phyloP scores from a whole-genome alignment of 1,140 invertebrate species.

The Eupeodes corollae region DNA sequence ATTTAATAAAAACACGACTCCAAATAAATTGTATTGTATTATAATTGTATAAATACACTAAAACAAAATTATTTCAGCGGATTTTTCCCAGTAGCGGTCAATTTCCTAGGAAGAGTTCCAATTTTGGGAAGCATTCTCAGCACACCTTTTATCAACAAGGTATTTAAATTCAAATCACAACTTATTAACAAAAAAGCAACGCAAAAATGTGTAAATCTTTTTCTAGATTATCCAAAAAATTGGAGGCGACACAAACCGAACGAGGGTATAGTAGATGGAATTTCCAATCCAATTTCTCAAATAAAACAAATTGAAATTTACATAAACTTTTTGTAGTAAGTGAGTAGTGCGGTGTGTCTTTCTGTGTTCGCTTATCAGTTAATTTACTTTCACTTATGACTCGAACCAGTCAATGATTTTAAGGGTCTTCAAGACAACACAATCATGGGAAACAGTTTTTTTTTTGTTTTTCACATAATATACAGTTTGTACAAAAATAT shows the following conservation, averaged over 20 bases:
- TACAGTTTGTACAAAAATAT: too few relatives aligned
- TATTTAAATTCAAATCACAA: conserved; percentile 7
- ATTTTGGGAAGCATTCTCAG: conserved; percentile 61
- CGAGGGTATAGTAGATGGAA: conserved; percentile 41
- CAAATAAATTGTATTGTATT: background rate
- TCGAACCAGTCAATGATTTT: too few relatives aligned
- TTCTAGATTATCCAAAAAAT: conserved; percentile 45
- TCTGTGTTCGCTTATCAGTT: too few relatives aligned
- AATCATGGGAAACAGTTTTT: too few relatives aligned
- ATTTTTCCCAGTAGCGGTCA: conserved; percentile 79
- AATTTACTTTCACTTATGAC: too few relatives aligned
- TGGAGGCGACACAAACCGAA: conserved; percentile 49
- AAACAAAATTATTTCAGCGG: conserved; percentile 47
- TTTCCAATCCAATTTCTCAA: background rate
- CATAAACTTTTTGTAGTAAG: too few relatives aligned
- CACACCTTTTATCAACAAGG: conserved; percentile 53
- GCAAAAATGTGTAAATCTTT: conserved; percentile 7
- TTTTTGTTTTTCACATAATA: too few relatives aligned
- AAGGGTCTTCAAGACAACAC: too few relatives aligned
- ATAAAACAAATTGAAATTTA: conserved; percentile 1
- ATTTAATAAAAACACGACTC: background rate
- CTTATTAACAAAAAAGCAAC: background rate
- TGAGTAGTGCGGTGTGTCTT: too few relatives aligned
- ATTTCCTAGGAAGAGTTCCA: conserved; percentile 71
- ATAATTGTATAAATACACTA: background rate